Evolutionary conservation across 1,140 invertebrate genomes (phyloP).

Genomic region (Achroia grisella): DNA sequence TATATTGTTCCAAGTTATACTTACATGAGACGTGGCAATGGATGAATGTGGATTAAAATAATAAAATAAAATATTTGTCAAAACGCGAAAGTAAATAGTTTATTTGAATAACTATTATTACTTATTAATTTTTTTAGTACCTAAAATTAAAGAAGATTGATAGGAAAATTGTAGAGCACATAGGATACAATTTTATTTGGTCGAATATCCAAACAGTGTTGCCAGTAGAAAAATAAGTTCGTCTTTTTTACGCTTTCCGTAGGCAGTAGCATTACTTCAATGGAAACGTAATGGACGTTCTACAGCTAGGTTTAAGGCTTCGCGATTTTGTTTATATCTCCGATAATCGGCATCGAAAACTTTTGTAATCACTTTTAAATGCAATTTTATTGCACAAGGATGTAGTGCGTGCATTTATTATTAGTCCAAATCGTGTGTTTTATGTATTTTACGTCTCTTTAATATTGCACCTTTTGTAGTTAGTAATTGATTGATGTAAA

Average conservation of each 20-base stretch:
- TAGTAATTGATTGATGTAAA: conserved; percentile 40
- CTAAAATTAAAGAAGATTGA: no score
- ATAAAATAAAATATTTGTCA: no score
- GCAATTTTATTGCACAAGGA: conserved; percentile 38
- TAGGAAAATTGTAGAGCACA: not conserved
- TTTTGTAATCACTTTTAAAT: conserved; percentile 68
- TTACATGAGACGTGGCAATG: no score
- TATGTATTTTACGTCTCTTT: conserved; percentile 35
- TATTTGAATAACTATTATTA: no score
- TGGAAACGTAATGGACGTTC: conserved; percentile 63
- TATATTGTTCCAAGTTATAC: no score
- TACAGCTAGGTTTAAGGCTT: conserved; percentile 43
- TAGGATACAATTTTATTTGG: conserved; percentile 8
- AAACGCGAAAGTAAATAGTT: no score
- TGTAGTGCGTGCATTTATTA: conserved; percentile 52
- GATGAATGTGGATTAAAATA: no score
- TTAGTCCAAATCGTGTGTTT: conserved; percentile 36
- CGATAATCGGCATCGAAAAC: conserved; percentile 61
- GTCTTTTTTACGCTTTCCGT: conserved; percentile 54
- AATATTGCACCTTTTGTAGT: conserved; percentile 30
- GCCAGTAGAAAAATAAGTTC: conserved; percentile 55
- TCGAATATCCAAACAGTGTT: conserved; percentile 31
- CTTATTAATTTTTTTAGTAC: no score
- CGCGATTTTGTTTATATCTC: conserved; percentile 68
- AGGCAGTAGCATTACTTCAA: conserved; percentile 64